Conservation (phyloP, 2,888 invertebrate genomes). For the Nasonovia ribisnigri region DNA sequence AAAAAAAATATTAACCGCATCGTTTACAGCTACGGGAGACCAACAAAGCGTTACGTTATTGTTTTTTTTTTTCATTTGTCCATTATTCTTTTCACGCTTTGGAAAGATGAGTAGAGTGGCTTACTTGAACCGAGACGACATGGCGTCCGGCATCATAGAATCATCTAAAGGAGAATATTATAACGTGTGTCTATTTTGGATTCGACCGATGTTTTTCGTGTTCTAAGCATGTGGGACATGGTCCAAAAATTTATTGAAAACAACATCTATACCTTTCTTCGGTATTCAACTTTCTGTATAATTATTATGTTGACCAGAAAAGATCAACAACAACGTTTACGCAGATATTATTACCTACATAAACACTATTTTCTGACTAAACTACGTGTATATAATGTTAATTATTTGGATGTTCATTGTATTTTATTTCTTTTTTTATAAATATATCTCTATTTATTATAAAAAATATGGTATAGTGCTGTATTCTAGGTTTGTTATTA, state of each 20-base stretch:
- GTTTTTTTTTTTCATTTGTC: slow-evolving; percentile 14
- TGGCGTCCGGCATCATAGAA: slow-evolving; percentile 45
- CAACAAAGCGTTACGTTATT: slow-evolving; percentile 34
- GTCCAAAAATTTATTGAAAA: slow-evolving; percentile 26
- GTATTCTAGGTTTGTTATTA: not conserved
- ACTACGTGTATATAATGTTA: not conserved
- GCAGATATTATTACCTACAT: not conserved
- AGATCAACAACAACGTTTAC: not conserved
- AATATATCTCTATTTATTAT: not conserved
- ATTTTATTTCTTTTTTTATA: not conserved
- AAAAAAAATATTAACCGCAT: slow-evolving; percentile 33
- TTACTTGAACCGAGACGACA: slow-evolving; percentile 53
- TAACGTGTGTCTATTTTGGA: slow-evolving; percentile 44
- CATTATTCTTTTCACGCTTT: slow-evolving; percentile 49
- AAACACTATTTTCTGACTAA: not conserved
- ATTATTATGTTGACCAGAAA: not conserved
- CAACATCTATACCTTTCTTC: not conserved
- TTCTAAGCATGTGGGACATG: slow-evolving; percentile 21
- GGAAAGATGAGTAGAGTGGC: slow-evolving; percentile 16
- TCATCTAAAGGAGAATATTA: not conserved
- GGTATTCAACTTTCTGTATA: not conserved
- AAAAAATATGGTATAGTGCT: not conserved
- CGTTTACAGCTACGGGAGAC: slow-evolving; percentile 35
- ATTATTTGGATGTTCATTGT: no score
- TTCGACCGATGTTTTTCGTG: not conserved